Conservation (phyloP, 2,888 invertebrate genomes). For the Erebia palarica region DNA sequence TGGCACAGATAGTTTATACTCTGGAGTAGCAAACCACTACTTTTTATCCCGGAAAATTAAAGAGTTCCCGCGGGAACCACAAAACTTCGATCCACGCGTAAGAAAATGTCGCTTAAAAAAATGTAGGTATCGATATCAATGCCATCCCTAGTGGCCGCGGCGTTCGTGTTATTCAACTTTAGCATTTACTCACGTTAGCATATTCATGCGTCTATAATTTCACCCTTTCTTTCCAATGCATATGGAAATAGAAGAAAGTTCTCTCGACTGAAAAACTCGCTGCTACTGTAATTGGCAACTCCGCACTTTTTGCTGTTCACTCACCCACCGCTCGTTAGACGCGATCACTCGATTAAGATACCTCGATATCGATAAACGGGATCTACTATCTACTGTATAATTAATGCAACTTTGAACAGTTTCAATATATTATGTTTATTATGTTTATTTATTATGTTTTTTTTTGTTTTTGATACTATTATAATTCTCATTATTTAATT, state of each 20-base stretch:
- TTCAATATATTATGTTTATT: background rate
- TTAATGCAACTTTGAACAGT: background rate
- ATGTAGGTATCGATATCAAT: background rate
- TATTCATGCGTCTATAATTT: constrained; percentile 76
- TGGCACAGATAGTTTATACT: too few species aligned
- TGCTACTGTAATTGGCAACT: constrained; percentile 71
- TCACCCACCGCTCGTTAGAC: constrained; percentile 30
- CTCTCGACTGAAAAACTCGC: constrained; percentile 74
- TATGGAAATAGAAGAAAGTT: constrained; percentile 80
- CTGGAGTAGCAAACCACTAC: too few species aligned
- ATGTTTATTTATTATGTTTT: background rate
- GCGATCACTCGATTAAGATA: background rate
- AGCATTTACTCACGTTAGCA: constrained; percentile 73
- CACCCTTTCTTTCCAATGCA: constrained; percentile 79
- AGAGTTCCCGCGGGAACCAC: too few species aligned
- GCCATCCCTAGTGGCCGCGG: constrained; percentile 18
- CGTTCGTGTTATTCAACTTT: constrained; percentile 75
- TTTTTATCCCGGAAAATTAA: too few species aligned
- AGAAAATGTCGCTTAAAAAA: too few species aligned
- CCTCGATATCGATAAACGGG: constrained; percentile 22
- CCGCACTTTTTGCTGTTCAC: constrained; percentile 56
- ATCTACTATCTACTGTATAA: background rate
- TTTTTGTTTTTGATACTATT: too few species aligned
- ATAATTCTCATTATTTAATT: too few species aligned
- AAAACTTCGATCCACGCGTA: too few species aligned